phyloP scores from a whole-genome alignment of 53 echinoderm and acorn worm genomes.

The Antedon mediterranea region DNA sequence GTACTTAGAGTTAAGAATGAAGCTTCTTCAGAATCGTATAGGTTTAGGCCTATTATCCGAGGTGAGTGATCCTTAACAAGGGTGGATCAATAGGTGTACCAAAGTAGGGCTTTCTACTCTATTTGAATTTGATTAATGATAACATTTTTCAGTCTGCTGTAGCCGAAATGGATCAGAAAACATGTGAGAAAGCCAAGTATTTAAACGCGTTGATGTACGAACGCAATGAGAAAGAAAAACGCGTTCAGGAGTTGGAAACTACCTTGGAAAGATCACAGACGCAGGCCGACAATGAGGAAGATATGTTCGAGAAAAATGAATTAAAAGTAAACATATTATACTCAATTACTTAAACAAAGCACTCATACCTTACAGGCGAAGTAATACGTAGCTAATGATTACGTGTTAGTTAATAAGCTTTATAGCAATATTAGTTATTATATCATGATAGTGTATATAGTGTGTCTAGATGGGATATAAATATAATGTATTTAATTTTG shows the following conservation, averaged over 20 bases:
- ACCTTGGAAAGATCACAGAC: conserved; percentile 24
- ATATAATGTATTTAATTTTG: neutral
- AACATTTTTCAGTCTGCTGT: conserved; percentile 19
- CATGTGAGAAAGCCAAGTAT: conserved; percentile 73
- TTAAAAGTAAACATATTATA: conserved; percentile 20
- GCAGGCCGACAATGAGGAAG: conserved; percentile 8
- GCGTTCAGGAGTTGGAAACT: conserved; percentile 44
- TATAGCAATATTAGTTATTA: no score
- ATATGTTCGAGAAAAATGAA: conserved; percentile 26
- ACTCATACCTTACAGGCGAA: no score
- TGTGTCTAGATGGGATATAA: neutral
- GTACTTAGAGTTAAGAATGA: no score
- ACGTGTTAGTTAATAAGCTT: no score
- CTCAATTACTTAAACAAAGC: no score
- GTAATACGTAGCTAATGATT: no score
- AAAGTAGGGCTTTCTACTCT: neutral
- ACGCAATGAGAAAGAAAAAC: conserved; percentile 34
- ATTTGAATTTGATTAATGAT: neutral
- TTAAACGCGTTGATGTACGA: conserved; percentile 59
- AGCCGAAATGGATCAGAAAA: conserved; percentile 70
- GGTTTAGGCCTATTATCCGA: neutral
- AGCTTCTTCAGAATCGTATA: no score
- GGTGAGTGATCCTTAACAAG: neutral
- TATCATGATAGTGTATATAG: no score
- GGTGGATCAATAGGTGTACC: neutral